Base-by-base conservation (phyloP, 1,140 invertebrate species). In the Pseudomyrmex sp. region DNA sequence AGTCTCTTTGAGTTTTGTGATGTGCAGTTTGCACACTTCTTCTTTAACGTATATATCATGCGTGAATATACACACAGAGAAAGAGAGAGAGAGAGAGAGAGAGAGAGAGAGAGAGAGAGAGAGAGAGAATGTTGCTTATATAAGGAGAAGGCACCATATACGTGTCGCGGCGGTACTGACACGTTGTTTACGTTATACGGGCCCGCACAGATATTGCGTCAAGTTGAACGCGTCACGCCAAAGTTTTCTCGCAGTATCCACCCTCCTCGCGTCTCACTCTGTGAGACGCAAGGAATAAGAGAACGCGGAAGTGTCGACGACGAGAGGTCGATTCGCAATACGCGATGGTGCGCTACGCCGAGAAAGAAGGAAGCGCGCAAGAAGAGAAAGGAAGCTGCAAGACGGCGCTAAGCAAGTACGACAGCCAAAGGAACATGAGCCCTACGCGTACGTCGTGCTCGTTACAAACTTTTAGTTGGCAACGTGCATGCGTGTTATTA, bases 401-500 rank as follows among this genome's bases (percentile, higher is more conserved):
- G 46, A 62, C 46, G 79, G 52, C 54, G 26, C 52, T 18, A 79
- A 76, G 50, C 58, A 18, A 74, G 65, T 48, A 74, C 65, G 20
- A 35, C 35, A 52, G 82, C 56, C 65, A 83, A 82, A 77, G 66
- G 82, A 62, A 69, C 74, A 77, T 72, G 83, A 68, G 68, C 63
- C 70, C 69, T 88, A 85, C 85, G 35, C 35, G 83, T 82, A 87
- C 82, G 85, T 80, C 77, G 86, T 75, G 83, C 88, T 89, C 88
- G 90, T 91, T 90, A 87, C 88, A 85, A 91, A 91, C 73, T 91
- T 35, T 91, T 85, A 61, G 65, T 59, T 63, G 72, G 58, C 68
- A 84, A 89, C 85, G 87, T 91, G 83, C 86, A 85, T 88, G 86
- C 86, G 85, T 87, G 86, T 90, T 91, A 91, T 91, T 91, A 91